These are phyloP conservation scores for Siniperca chuatsi DNA, from an alignment of 2,113 vertebrate genomes.

Conservation along the genomic window DNA sequence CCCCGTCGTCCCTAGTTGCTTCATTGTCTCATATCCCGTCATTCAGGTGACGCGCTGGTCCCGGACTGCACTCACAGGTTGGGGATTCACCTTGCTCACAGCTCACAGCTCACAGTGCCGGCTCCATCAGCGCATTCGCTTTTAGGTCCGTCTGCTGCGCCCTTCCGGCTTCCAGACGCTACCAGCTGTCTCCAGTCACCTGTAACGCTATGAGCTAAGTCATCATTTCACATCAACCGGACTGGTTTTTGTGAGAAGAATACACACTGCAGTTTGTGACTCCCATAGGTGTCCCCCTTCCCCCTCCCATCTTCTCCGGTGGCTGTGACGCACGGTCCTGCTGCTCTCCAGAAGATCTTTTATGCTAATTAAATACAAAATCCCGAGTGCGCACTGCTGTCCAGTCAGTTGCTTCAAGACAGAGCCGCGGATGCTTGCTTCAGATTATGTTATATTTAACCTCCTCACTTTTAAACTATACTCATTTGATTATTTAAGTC, in stretches of 20 bases:
- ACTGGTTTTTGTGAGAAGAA: conserved; percentile 59
- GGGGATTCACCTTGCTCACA: conserved; percentile 50
- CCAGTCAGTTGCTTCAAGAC: conserved; percentile 46
- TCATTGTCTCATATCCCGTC: conserved; percentile 79
- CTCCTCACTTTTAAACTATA: not conserved
- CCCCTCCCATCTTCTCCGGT: conserved; percentile 69
- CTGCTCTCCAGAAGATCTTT: conserved; percentile 82
- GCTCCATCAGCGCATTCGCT: conserved; percentile 45
- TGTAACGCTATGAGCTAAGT: conserved; percentile 71
- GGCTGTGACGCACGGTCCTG: conserved; percentile 87
- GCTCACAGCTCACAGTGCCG: conserved; percentile 37
- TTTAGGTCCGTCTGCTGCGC: conserved; percentile 44
- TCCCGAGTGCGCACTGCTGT: conserved; percentile 66
- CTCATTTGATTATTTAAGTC: not conserved
- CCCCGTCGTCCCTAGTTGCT: conserved; percentile 70
- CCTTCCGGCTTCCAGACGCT: conserved; percentile 19
- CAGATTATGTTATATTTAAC: conserved; percentile 1
- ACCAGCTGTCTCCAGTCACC: conserved; percentile 73
- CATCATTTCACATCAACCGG: conserved; percentile 72
- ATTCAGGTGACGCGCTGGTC: conserved; percentile 72
- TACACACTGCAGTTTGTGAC: conserved; percentile 82
- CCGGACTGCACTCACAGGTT: conserved; percentile 50
- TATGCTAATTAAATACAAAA: conserved; percentile 86
- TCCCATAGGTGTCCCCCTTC: conserved; percentile 69
- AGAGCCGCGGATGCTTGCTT: not conserved